These are phyloP conservation scores for Corythoichthys haematopterus DNA, from an alignment of 2,113 vertebrate species.

Conservation along the genomic window DNA sequence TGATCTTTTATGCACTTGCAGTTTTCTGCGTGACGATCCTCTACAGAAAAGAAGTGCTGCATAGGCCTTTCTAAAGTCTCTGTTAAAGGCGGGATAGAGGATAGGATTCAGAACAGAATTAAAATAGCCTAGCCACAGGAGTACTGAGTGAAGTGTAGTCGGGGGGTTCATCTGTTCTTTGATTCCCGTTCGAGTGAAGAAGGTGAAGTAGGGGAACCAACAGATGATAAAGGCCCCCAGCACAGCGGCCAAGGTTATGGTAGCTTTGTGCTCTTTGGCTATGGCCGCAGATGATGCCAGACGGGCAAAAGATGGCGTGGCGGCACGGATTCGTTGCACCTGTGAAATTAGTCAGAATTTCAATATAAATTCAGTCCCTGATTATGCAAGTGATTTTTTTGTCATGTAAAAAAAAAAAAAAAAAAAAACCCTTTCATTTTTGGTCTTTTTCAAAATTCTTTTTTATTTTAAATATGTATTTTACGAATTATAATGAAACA, in stretches of 20 bases:
- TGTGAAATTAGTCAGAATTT: conserved; percentile 26
- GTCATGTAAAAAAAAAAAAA: no score
- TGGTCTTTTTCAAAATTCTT: no score
- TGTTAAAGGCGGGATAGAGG: conserved; percentile 86
- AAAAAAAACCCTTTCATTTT: no score
- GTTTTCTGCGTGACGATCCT: conserved; percentile 23
- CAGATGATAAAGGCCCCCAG: conserved; percentile 87
- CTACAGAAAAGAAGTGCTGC: conserved; percentile 77
- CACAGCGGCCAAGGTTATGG: conserved; percentile 81
- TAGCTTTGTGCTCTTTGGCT: conserved; percentile 87
- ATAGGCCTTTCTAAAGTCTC: conserved; percentile 84
- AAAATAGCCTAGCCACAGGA: conserved; percentile 87
- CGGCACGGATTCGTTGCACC: conserved; percentile 64
- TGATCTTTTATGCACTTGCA: conserved; percentile 10
- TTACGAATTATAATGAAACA: no score
- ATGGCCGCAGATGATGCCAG: conserved; percentile 61
- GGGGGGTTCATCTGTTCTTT: conserved; percentile 39
- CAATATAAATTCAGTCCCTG: no score
- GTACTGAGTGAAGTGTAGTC: conserved; percentile 49
- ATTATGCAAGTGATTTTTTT: no score
- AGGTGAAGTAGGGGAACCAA: conserved; percentile 93
- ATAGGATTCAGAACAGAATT: conserved; percentile 95
- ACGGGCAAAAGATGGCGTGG: conserved; percentile 60
- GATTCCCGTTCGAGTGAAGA: conserved; percentile 79
- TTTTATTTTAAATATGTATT: no score